Evolutionary conservation across 2,113 vertebrate genomes (phyloP), one percentile per base, ranked within the genome.

Genomic region (Rhea americana): DNA sequence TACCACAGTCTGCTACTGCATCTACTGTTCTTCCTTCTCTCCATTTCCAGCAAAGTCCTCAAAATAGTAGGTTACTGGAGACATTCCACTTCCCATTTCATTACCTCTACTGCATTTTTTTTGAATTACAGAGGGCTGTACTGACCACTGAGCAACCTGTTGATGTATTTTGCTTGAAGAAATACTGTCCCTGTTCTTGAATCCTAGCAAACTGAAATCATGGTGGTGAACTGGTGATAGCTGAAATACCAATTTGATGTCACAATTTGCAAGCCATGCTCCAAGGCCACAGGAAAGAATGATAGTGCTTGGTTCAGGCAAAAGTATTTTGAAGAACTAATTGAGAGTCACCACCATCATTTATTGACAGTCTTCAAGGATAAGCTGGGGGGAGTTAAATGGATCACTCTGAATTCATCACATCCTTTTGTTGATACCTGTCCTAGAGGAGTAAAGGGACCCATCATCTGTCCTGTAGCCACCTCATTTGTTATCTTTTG

Each of bases 231-330:
- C 56, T 90, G 77, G 66, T 89, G 87, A 84, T 70, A 93, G 89
- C 74, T 90, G 86, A 90, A 79, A 85, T 82, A 76, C 83, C 92
- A 90, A 58, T 93, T 90, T 89, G 81, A 58, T 89, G 81, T 81
- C 80, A 87, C 62, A 76, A 76, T 89, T 93, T 93, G 83, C 77
- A 84, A 93, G 53, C 74, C 35, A 5, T 45, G 20, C 88, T 90
- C 84, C 70, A 91, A 89, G 92, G 91, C 74, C 13, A 0, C n/a
- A 15, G 48, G 66, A 47, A 73, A 90, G 53, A 94, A 96, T 66
- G 90, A 88, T 91, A 51, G 51, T 73, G 35, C 53, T 65, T 68
- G 81, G 89, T 87, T 81, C 70, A 92, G 86, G 92, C 90, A 84
- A 93, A 92, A 75, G 43, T 68, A 13, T 68, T 39, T 86, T 77